Evolutionary conservation across 1,140 invertebrate genomes (phyloP).

Genomic region (Hyposmocoma kahamanoa): DNA sequence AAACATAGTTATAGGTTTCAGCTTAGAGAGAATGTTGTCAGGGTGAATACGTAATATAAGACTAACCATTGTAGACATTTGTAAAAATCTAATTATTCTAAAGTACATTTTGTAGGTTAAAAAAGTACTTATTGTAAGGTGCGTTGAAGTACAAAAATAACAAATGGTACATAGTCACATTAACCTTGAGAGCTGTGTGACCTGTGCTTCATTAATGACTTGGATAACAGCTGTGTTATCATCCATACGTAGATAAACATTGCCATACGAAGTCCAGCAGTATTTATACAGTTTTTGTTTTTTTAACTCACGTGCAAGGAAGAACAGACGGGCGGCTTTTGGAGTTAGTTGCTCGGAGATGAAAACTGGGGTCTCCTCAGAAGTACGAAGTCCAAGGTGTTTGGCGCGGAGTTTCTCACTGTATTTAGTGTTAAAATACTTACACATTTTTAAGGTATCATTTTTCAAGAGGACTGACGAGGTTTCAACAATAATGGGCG

Average conservation of each 20-base stretch:
- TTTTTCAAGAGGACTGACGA: neutral
- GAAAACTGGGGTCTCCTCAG: constrained; percentile 1
- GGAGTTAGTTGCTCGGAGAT: constrained; percentile 4
- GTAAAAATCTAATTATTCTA: no score
- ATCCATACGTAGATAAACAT: neutral
- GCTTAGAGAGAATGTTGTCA: no score
- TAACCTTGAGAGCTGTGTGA: neutral
- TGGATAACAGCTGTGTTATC: neutral
- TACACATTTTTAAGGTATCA: neutral
- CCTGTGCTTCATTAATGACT: constrained; percentile 1
- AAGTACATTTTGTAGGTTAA: no score
- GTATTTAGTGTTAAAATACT: constrained; percentile 1
- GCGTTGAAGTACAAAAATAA: no score
- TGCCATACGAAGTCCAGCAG: constrained; percentile 5
- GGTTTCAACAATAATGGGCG: neutral
- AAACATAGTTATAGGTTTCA: no score
- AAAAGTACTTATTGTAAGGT: no score
- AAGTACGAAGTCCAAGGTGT: constrained; percentile 1
- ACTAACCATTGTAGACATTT: no score
- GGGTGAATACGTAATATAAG: no score
- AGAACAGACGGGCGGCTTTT: constrained; percentile 1
- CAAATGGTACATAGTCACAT: no score
- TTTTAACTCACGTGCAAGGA: constrained; percentile 2
- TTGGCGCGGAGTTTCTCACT: neutral
- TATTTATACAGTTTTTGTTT: neutral